Evolutionary conservation across 1,140 invertebrate species (phyloP), one percentile per base, ranked within the genome.

Genomic region (Drosophila kanapiae): DNA sequence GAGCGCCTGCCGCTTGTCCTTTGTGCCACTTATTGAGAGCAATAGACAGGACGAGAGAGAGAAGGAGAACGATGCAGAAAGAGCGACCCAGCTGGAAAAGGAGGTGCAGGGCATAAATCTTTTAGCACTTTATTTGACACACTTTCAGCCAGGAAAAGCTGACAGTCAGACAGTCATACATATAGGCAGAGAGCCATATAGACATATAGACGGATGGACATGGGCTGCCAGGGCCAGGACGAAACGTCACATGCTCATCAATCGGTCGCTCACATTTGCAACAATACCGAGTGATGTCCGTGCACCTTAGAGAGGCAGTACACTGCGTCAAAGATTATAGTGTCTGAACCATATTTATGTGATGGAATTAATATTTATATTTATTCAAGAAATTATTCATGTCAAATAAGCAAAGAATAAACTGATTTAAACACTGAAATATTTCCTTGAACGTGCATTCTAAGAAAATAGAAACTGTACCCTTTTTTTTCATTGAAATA

Each of bases 91-190:
- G 68, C 63, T 37, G 38, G 57, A 37, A 69, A 51, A 71, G 72
- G 74, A 81, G 60, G 80, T 62, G 63, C 72, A 78, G 78, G 63
- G 69, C 82, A 91, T 91, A 91, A 91, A 91, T 91, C 87, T 87
- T 87, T 84, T 87, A 91, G 75, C 80, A 91, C 88, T 91, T 82
- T 82, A 91, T 91, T 81, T 91, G 87, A 91, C 87, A 91, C 69
- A 91, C 68, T 91, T 91, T 75, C 61, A 42, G 57, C 38, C 48
- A 72, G 43, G 58, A 60, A 38, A 45, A 45, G 29, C 13, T 43
- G 63, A 47, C 43, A 43, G 59, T 16, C 71, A 37, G 56, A 23
- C 16, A 49, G 53, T 35, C 35, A 40, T 23, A 31, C 27, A 68
- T 64, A 35, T 38, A 42, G 61, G 40, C 62, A 14, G 58, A 47